phyloP scores from a whole-genome alignment of 2,888 invertebrate species.

The Nemotelus nigrinus region DNA sequence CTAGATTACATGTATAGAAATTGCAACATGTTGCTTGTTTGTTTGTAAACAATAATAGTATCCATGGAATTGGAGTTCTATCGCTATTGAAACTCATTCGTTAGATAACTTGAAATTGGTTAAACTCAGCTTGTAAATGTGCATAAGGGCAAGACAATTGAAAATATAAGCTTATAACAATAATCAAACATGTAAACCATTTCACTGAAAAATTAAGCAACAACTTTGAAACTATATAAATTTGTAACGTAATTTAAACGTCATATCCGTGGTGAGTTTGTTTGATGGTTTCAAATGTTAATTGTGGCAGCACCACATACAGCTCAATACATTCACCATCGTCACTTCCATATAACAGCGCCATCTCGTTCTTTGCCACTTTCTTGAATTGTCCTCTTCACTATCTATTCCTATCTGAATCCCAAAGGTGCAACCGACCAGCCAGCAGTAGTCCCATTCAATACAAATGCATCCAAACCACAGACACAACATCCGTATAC shows the following conservation, averaged over 20 bases:
- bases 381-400: constrained; percentile 1
- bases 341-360: constrained; percentile 28
- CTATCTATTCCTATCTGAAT: not conserved
- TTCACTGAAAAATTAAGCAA: too few relatives aligned
- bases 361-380: constrained; percentile 24
- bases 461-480: not conserved
- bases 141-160: too few relatives aligned
- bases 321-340: not conserved
- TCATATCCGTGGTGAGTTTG: not conserved
- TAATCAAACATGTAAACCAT: too few relatives aligned
- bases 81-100: too few relatives aligned
- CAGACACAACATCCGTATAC: not conserved
- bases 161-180: too few relatives aligned
- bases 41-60: too few relatives aligned
- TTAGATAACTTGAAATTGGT: too few relatives aligned
- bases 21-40: too few relatives aligned
- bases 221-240: too few relatives aligned
- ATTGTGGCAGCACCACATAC: constrained; percentile 19
- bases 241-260: not conserved
- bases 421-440: constrained; percentile 27
- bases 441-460: not conserved
- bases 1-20: too few relatives aligned
- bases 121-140: too few relatives aligned
- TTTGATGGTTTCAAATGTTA: not conserved
- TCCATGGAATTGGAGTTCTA: too few relatives aligned